Conservation (phyloP, 2,113 vertebrate genomes). For the Muntiacus muntjak region DNA sequence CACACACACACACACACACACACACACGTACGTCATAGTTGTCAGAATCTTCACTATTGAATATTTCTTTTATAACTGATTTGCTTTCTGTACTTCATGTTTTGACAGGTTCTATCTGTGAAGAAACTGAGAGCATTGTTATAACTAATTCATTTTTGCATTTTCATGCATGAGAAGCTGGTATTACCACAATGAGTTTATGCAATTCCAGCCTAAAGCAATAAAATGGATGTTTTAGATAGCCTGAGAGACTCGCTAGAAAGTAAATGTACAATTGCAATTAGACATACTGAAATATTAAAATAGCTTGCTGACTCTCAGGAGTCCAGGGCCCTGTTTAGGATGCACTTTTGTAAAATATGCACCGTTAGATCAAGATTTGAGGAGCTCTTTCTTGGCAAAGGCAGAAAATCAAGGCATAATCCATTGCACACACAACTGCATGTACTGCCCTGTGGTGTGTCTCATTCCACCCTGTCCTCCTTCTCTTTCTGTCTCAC, state of each 20-base stretch:
- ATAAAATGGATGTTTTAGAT: conserved; percentile 15
- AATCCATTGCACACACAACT: background rate
- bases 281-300: conserved; percentile 48
- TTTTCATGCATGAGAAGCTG: conserved; percentile 37
- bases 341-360: background rate
- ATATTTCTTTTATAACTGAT: background rate
- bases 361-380: background rate
- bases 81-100: background rate
- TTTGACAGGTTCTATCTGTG: conserved; percentile 29
- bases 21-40: too few relatives aligned
- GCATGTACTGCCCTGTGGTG: background rate
- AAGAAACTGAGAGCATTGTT: conserved; percentile 2
- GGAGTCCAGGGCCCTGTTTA: background rate
- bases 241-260: background rate
- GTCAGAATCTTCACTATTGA: background rate
- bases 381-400: background rate
- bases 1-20: background rate
- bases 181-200: conserved; percentile 29
- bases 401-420: background rate
- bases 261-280: conserved; percentile 13
- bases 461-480: too few relatives aligned
- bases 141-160: conserved; percentile 23
- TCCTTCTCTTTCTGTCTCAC: background rate
- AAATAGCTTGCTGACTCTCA: background rate
- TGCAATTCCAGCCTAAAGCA: conserved; percentile 28